A percentile compares a stretch with the other conserved stretches of the same genome.
Conservation (phyloP, 2,113 vertebrate genomes). For the Siphamia tubifer region DNA sequence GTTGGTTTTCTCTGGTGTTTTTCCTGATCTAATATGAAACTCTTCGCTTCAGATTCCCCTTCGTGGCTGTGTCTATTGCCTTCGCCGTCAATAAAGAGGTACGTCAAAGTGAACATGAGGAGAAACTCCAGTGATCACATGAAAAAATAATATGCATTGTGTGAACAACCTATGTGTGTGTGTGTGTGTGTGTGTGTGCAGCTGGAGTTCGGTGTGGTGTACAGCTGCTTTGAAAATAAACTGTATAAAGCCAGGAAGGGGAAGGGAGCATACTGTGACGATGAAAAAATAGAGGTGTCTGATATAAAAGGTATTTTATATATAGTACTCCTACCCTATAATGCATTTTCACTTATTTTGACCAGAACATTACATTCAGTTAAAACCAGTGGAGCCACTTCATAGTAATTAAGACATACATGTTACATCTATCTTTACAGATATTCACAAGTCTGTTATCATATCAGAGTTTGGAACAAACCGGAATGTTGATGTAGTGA, state of each 20-base stretch:
- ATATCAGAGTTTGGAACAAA: slow-evolving; percentile 88
- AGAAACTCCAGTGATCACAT: neutral
- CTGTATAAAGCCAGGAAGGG: slow-evolving; percentile 93
- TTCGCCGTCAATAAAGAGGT: slow-evolving; percentile 95
- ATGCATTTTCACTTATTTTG: too few species aligned
- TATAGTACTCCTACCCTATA: too few species aligned
- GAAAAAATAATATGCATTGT: too few species aligned
- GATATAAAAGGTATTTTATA: slow-evolving; percentile 89
- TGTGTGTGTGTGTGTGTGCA: slow-evolving; percentile 56
- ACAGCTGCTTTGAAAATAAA: slow-evolving; percentile 95
- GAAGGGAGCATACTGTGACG: slow-evolving; percentile 90
- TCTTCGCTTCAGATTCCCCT: slow-evolving; percentile 84
- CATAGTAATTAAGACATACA: neutral
- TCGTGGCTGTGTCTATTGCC: slow-evolving; percentile 95
- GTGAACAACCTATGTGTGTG: too few species aligned
- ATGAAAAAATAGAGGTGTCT: slow-evolving; percentile 86
- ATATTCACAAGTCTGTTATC: slow-evolving; percentile 89
- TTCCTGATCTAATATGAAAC: too few species aligned
- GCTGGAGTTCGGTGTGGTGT: slow-evolving; percentile 95
- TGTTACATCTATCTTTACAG: slow-evolving; percentile 62
- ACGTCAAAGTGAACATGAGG: neutral
- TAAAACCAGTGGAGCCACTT: too few species aligned
- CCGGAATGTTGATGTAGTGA: slow-evolving; percentile 81
- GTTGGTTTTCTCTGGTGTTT: too few species aligned
- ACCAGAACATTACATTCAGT: neutral